Base-by-base conservation (phyloP, 2,113 vertebrate genomes). In the Tachuris rubrigastra region DNA sequence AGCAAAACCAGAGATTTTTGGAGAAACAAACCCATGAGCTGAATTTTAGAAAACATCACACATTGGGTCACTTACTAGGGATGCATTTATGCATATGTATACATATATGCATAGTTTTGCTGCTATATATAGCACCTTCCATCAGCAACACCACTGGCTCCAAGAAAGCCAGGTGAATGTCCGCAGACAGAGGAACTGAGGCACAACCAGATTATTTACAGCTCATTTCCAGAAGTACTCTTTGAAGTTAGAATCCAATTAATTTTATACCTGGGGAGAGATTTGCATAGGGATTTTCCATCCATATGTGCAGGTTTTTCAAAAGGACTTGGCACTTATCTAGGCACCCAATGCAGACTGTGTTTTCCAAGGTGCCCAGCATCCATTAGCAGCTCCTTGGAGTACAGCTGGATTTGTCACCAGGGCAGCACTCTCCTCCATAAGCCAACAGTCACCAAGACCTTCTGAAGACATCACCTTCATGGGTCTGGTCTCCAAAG, bases 181-280 rank as follows among this genome's bases (percentile, higher is more conserved):
- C 95, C 72, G 0, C 75, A 93, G 92, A 88, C 83, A 90, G 92
- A 88, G 73, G 96, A 96, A 96, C 92, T 86, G 95, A 97, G 95
- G 88, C 87, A 97, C 93, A 94, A 81, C 86, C 71, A 63, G 82
- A 55, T 88, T 94, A 96, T 95, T 96, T 93, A 95, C 85, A 93
- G 88, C 65, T 88, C 6, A 3, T 90, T 94, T 94, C 88, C 87
- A 71, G 18, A 92, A 90, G 65, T 31, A 71, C 68, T 35, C 95
- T 94, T 87, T 96, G 91, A 97, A 95, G 89, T 89, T 69, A 27
- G 79, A 93, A 93, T 95, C 95, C 93, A 96, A 96, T 94, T 95
- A 95, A 93, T 94, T 96, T 93, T 74, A 74, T 85, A 95, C 90
- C 91, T 84, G 80, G 89, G 69, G 86, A 95, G 84, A 93, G 80